phyloP scores from a whole-genome alignment of 2,888 invertebrate genomes.

The Caenorhabditis sp. region DNA sequence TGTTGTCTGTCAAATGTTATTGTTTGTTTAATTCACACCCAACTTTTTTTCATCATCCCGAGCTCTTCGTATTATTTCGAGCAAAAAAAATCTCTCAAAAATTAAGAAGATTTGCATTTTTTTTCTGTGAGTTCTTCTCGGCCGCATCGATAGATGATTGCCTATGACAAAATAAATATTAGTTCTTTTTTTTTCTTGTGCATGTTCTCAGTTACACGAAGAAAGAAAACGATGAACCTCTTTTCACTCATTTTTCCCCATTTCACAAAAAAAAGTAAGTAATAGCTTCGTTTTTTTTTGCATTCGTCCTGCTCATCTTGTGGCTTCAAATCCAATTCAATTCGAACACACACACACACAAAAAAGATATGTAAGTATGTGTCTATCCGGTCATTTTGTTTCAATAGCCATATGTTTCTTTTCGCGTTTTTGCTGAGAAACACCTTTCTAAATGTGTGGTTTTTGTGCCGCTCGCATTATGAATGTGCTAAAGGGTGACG shows the following conservation, averaged over 20 bases:
- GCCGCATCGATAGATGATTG: neutral
- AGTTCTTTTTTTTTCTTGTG: neutral
- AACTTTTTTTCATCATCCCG: conserved; percentile 17
- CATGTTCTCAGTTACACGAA: neutral
- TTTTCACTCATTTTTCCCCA: neutral
- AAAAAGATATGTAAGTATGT: conserved; percentile 1
- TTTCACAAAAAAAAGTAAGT: neutral
- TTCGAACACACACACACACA: neutral
- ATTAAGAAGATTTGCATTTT: neutral
- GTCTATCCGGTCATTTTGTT: neutral
- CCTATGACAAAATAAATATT: neutral
- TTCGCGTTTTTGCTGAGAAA: neutral
- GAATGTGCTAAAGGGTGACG: neutral
- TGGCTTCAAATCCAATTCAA: neutral
- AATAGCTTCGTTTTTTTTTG: neutral
- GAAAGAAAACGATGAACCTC: neutral
- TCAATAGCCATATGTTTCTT: neutral
- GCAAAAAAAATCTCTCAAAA: neutral
- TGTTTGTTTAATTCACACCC: conserved; percentile 32
- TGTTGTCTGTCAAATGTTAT: conserved; percentile 43
- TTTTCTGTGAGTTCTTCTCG: conserved; percentile 11
- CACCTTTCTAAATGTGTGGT: neutral
- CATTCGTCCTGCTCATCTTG: neutral
- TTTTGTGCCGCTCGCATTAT: neutral
- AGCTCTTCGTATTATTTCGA: conserved; percentile 29